phyloP scores from a whole-genome alignment of 2,113 vertebrate genomes.

The Budorcas taxicolor region DNA sequence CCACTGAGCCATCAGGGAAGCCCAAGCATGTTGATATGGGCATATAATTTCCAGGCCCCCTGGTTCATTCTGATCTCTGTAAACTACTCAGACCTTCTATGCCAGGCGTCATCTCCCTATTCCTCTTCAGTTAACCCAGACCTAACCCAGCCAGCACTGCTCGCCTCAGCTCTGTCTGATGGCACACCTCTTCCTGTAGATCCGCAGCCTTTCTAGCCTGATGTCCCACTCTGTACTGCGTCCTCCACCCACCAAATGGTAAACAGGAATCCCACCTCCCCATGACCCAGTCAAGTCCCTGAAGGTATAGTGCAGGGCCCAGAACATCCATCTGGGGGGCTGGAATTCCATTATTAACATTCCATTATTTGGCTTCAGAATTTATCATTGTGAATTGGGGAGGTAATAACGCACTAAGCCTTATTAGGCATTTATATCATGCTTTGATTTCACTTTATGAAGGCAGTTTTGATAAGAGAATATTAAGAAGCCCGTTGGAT shows the following conservation, averaged over 20 bases:
- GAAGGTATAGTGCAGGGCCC: background rate
- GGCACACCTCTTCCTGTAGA: background rate
- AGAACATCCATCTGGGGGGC: background rate
- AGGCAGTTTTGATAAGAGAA: background rate
- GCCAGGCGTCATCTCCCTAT: background rate
- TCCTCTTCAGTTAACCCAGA: background rate
- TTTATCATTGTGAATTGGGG: background rate
- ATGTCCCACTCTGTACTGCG: no score
- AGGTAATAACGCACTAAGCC: background rate
- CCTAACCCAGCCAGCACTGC: background rate
- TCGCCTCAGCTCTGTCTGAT: background rate
- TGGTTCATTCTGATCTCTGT: background rate
- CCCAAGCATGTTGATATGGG: background rate
- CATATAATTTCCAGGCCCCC: background rate
- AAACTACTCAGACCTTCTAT: background rate
- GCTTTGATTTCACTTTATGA: background rate
- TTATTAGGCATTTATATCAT: background rate
- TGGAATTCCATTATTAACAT: background rate
- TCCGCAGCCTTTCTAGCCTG: background rate
- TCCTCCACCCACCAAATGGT: background rate
- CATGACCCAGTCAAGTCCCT: background rate
- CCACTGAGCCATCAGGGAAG: background rate
- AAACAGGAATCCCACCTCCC: background rate
- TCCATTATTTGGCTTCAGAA: background rate
- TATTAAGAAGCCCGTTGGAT: background rate